Conservation (phyloP, 2,797 vertebrate species). For the Ispidina picta region DNA sequence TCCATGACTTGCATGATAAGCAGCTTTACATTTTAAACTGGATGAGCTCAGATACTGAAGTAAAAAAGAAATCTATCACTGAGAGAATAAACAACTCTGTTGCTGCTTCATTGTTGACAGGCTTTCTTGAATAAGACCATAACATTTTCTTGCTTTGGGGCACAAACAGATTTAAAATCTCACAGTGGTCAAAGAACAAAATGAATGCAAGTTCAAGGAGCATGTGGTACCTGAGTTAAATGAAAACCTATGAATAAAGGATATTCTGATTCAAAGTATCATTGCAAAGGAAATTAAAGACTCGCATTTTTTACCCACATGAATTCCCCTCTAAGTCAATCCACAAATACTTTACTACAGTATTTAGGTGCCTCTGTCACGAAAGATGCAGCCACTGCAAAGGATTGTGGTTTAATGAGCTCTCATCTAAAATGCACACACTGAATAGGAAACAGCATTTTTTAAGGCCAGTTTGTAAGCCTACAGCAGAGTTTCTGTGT, state of each 20-base stretch:
- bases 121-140: background rate
- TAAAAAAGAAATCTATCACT: background rate
- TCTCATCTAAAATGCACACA: background rate
- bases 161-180: constrained; percentile 44
- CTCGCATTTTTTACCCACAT: background rate
- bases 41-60: background rate
- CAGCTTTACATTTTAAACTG: constrained; percentile 60
- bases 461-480: background rate
- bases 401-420: background rate
- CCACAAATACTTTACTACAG: background rate
- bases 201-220: background rate
- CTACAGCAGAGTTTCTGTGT: background rate
- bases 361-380: background rate
- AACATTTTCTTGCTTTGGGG: constrained; percentile 39
- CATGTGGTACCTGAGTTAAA: background rate
- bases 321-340: background rate
- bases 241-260: constrained; percentile 12
- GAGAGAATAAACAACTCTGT: constrained; percentile 25
- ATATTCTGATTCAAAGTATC: constrained; percentile 32
- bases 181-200: background rate
- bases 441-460: background rate
- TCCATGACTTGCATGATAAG: constrained; percentile 22
- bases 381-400: background rate
- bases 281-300: background rate
- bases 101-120: background rate